phyloP scores from a whole-genome alignment of 2,888 invertebrate species.

The Pinctada fucata region DNA sequence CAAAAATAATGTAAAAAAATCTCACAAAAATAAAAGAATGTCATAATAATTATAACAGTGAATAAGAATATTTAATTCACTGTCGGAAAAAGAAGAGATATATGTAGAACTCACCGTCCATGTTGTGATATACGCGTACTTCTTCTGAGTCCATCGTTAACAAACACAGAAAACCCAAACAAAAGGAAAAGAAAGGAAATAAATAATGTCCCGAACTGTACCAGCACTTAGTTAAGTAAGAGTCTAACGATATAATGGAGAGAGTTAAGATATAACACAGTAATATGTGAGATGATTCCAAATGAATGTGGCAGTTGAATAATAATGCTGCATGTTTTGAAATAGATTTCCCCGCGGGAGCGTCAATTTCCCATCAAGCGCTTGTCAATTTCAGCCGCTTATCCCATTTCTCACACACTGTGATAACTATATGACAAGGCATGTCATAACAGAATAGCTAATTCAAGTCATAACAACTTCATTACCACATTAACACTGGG shows the following conservation, averaged over 20 bases:
- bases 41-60: too few species aligned
- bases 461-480: slow-evolving; percentile 30
- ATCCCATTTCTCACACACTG: slow-evolving; percentile 39
- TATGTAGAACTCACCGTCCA: neutral
- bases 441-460: slow-evolving; percentile 26
- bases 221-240: too few species aligned
- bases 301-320: slow-evolving; percentile 22
- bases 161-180: too few species aligned
- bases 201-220: too few species aligned
- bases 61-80: too few species aligned
- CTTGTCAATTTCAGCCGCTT: slow-evolving; percentile 37
- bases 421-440: slow-evolving; percentile 26
- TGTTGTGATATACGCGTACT: neutral
- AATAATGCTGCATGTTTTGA: slow-evolving; percentile 25
- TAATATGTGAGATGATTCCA: slow-evolving; percentile 8
- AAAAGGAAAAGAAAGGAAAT: too few species aligned
- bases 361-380: slow-evolving; percentile 28
- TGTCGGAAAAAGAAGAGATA: too few species aligned
- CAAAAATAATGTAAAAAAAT: too few species aligned
- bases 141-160: neutral
- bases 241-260: too few species aligned
- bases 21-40: too few species aligned
- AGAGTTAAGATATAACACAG: neutral
- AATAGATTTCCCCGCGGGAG: slow-evolving; percentile 24
- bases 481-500: slow-evolving; percentile 19